A percentile compares a stretch with the other conserved stretches of the same genome.
Evolutionary conservation across 2,888 invertebrate genomes (phyloP).

Genomic region (Agrochola circellaris): DNA sequence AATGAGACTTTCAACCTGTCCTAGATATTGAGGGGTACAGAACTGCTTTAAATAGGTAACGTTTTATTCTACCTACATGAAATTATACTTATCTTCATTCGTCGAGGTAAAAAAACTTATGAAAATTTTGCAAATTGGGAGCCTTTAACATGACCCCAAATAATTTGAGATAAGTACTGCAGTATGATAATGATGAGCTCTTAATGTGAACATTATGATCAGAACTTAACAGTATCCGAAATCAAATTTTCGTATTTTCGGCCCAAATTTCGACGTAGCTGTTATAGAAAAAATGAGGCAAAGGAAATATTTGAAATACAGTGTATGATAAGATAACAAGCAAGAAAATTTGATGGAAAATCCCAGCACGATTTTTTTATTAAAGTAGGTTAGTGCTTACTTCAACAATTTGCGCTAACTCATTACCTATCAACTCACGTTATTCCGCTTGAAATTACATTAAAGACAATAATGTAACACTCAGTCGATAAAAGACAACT

Average conservation of each 20-base stretch:
- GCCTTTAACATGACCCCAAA: not conserved
- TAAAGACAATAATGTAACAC: slow-evolving; percentile 40
- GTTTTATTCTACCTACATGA: not conserved
- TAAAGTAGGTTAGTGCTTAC: too few species aligned
- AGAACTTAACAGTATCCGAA: not conserved
- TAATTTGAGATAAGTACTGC: not conserved
- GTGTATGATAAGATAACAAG: not conserved
- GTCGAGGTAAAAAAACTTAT: not conserved
- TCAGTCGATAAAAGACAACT: slow-evolving; percentile 57
- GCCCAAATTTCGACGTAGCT: not conserved
- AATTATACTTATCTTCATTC: not conserved
- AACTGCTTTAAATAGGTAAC: not conserved
- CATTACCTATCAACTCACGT: slow-evolving; percentile 2
- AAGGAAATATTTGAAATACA: not conserved
- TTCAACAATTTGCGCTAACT: not conserved
- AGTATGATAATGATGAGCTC: not conserved
- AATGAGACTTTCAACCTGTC: slow-evolving; percentile 67
- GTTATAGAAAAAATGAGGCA: not conserved
- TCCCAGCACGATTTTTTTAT: not conserved
- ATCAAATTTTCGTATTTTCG: too few species aligned
- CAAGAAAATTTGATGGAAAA: not conserved
- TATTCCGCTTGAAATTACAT: slow-evolving; percentile 36
- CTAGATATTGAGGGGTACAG: slow-evolving; percentile 34
- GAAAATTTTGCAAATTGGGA: not conserved
- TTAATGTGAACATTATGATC: not conserved